A percentile compares a stretch with the other conserved stretches of the same genome.
Conservation (phyloP, 2,113 vertebrate species). For the Dermatemys mawii region DNA sequence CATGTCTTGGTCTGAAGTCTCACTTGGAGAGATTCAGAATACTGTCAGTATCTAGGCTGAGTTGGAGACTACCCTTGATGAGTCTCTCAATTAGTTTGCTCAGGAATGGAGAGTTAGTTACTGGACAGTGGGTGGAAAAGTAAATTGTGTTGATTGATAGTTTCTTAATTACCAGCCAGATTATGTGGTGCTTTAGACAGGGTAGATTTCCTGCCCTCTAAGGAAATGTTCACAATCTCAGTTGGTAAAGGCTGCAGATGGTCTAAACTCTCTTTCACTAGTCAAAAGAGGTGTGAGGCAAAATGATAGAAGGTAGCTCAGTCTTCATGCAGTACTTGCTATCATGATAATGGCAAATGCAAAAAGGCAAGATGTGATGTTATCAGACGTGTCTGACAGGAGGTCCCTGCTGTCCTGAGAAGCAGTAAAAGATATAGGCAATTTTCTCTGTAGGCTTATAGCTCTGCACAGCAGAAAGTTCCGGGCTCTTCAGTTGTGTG, state of each 20-base stretch:
- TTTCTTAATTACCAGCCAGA: background rate
- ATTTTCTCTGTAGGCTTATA: background rate
- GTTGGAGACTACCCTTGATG: background rate
- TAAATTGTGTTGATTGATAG: background rate
- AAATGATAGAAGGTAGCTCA: background rate
- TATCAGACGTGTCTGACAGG: background rate
- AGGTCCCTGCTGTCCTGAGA: background rate
- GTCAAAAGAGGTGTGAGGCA: background rate
- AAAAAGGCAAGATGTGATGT: background rate
- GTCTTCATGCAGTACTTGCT: constrained; percentile 12
- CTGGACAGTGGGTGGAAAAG: background rate
- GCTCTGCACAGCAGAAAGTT: background rate
- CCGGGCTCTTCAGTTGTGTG: background rate
- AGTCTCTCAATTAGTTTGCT: background rate
- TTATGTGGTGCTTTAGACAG: background rate
- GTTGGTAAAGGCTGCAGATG: background rate
- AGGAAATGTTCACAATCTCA: background rate
- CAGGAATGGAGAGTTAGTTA: background rate
- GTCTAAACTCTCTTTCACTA: background rate
- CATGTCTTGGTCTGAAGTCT: background rate
- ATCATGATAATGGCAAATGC: constrained; percentile 17
- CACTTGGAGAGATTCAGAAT: background rate
- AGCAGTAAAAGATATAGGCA: background rate
- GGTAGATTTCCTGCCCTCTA: background rate
- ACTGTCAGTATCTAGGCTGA: background rate